These are phyloP conservation scores for Apodemus sylvaticus DNA, from an alignment of 2,113 vertebrate species.

Conservation along the genomic window DNA sequence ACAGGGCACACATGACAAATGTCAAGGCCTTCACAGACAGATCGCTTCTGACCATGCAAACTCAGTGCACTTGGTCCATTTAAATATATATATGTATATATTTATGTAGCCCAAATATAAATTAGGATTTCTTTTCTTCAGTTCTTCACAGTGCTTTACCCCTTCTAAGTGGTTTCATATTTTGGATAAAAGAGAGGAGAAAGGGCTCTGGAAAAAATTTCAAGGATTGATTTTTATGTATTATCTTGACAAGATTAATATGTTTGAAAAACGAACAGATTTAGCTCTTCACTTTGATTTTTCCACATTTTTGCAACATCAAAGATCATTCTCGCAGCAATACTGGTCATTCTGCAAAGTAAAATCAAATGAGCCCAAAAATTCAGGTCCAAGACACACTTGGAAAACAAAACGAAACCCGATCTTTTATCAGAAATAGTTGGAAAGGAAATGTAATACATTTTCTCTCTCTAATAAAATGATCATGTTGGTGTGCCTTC, in stretches of 20 bases:
- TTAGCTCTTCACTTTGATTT: slow-evolving; percentile 89
- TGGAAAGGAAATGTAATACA: slow-evolving; percentile 74
- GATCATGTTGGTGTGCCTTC: slow-evolving; percentile 62
- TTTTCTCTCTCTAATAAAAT: slow-evolving; percentile 80
- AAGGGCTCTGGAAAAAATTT: slow-evolving; percentile 82
- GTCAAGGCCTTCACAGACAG: slow-evolving; percentile 79
- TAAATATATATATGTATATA: slow-evolving; percentile 77
- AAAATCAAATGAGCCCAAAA: slow-evolving; percentile 79
- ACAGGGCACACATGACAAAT: slow-evolving; percentile 78
- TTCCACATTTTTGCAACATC: slow-evolving; percentile 88
- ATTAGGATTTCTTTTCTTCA: slow-evolving; percentile 80
- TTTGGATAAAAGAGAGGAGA: slow-evolving; percentile 86
- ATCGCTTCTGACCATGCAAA: slow-evolving; percentile 67
- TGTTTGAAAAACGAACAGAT: slow-evolving; percentile 89
- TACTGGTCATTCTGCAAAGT: slow-evolving; percentile 84
- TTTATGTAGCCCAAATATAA: slow-evolving; percentile 82
- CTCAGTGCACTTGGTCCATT: slow-evolving; percentile 74
- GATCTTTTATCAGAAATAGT: slow-evolving; percentile 70
- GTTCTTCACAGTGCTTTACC: slow-evolving; percentile 82
- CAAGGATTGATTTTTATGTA: slow-evolving; percentile 87
- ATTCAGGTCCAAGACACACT: slow-evolving; percentile 54
- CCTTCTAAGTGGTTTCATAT: slow-evolving; percentile 87
- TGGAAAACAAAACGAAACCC: slow-evolving; percentile 70
- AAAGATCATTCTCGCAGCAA: slow-evolving; percentile 85
- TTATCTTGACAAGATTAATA: slow-evolving; percentile 92